A percentile compares a stretch with the other conserved stretches of the same genome.
Conservation (phyloP, 2,113 vertebrate genomes). For the Jaculus jaculus region DNA sequence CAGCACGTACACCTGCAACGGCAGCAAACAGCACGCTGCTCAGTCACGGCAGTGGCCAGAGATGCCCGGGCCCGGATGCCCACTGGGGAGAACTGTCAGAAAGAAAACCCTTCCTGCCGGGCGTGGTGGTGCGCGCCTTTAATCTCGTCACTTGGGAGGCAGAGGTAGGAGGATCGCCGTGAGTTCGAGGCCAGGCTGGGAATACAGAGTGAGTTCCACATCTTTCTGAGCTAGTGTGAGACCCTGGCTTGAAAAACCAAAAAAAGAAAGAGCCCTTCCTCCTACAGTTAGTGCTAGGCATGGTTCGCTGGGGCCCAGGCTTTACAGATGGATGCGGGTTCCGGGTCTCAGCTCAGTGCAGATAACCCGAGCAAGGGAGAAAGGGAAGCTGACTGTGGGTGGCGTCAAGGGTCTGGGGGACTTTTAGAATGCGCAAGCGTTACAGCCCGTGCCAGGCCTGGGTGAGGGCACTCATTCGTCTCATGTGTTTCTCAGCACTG, state of each 20-base stretch:
- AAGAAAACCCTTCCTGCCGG: too few species aligned
- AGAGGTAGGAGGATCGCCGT: too few species aligned
- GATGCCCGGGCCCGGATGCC: neutral
- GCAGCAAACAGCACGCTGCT: slow-evolving; percentile 15
- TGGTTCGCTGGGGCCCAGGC: neutral
- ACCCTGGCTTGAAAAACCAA: too few species aligned
- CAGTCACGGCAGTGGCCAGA: neutral
- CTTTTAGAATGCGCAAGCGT: neutral
- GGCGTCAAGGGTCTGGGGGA: neutral
- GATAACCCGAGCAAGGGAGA: neutral
- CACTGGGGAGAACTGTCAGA: neutral
- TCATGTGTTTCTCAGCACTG: neutral
- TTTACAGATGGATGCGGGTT: accelerated
- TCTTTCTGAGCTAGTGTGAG: too few species aligned
- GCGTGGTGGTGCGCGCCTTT: too few species aligned
- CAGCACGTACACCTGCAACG: slow-evolving; percentile 94
- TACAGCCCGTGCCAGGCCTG: neutral
- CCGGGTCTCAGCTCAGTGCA: neutral
- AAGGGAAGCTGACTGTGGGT: neutral
- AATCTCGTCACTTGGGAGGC: too few species aligned
- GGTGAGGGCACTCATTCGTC: neutral
- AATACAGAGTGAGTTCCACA: too few species aligned
- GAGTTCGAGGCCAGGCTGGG: too few species aligned
- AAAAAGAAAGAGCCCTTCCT: neutral
- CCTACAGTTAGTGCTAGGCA: neutral